Conservation (phyloP, 1,140 invertebrate species). For the Pseudomyrmex concolor region DNA sequence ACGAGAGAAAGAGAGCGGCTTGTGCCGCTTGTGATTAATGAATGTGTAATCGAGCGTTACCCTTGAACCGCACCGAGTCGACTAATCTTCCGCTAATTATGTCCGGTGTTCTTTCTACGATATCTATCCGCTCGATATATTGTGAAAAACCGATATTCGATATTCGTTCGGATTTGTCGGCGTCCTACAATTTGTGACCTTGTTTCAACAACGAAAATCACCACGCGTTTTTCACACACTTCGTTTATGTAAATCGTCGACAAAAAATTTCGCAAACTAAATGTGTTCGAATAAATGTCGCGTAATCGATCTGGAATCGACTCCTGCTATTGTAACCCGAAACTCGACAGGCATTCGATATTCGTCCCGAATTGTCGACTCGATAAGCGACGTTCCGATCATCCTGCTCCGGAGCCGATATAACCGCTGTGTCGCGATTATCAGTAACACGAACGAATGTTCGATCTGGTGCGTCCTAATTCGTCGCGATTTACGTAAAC, state of each 20-base stretch:
- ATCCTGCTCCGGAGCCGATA: slow-evolving; percentile 5
- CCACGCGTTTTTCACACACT: not conserved
- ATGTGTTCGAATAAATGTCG: slow-evolving; percentile 38
- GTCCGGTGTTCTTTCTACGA: not conserved
- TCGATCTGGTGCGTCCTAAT: not conserved
- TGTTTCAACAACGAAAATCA: not conserved
- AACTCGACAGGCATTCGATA: not conserved
- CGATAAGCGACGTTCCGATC: slow-evolving; percentile 24
- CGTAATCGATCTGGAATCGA: slow-evolving; percentile 11
- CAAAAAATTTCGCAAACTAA: slow-evolving; percentile 43
- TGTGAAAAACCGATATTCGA: not conserved
- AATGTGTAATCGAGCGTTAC: slow-evolving; percentile 38
- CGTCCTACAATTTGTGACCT: not conserved
- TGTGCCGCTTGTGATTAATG: slow-evolving; percentile 30
- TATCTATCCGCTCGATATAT: not conserved
- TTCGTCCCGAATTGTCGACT: slow-evolving; percentile 5
- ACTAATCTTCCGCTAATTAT: not conserved
- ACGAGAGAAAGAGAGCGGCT: not conserved
- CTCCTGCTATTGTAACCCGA: not conserved
- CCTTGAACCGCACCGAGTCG: slow-evolving; percentile 27
- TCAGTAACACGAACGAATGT: not conserved
- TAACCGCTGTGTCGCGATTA: not conserved
- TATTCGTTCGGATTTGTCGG: slow-evolving; percentile 18
- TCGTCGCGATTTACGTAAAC: not conserved
- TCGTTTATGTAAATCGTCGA: not conserved